Evolutionary conservation across 1,140 invertebrate genomes (phyloP).

Genomic region (Nasonia giraulti): DNA sequence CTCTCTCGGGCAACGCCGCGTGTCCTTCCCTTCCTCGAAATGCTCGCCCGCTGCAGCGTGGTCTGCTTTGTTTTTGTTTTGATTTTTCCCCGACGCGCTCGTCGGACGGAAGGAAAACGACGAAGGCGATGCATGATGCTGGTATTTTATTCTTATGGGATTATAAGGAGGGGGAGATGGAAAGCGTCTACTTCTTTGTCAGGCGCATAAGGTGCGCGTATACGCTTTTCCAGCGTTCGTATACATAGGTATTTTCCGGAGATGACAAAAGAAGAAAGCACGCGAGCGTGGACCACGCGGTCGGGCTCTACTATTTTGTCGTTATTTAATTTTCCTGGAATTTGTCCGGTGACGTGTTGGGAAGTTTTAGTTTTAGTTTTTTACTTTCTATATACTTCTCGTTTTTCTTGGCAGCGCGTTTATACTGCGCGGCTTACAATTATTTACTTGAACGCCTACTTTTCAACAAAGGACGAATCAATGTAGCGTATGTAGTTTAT

Average conservation of each 20-base stretch:
- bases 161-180: neutral
- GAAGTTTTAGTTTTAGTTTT: neutral
- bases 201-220: neutral
- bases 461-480: no score
- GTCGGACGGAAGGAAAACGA: neutral
- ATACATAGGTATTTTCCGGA: neutral
- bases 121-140: neutral
- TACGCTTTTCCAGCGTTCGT: neutral
- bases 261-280: neutral
- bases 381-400: neutral
- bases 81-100: conserved; percentile 3
- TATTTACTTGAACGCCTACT: neutral
- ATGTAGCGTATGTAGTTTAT: no score
- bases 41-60: neutral
- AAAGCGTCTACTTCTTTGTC: conserved; percentile 16
- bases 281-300: neutral
- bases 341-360: neutral
- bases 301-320: neutral
- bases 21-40: conserved; percentile 11
- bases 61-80: conserved; percentile 42
- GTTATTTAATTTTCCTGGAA: neutral
- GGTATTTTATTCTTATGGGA: neutral
- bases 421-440: no score
- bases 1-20: neutral
- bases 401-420: no score